These are phyloP conservation scores for Grammomys dolichurus DNA, from an alignment of 2,113 vertebrate species.

Conservation along the genomic window DNA sequence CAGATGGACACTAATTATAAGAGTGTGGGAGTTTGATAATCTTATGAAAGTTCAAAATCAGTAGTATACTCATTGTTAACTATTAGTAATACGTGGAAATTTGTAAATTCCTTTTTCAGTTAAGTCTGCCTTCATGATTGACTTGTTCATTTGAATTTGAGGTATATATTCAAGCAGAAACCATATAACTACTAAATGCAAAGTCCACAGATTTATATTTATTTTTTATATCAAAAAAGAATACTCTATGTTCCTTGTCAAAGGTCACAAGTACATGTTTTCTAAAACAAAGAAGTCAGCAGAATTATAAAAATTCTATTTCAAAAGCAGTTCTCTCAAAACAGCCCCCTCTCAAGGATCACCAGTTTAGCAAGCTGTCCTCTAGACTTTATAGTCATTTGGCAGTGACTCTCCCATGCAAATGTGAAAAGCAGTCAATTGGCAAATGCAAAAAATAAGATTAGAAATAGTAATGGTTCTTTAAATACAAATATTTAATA, in stretches of 20 bases:
- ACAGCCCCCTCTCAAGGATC: conserved; percentile 63
- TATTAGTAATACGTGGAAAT: neutral
- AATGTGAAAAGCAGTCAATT: neutral
- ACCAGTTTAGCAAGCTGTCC: conserved; percentile 41
- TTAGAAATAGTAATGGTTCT: neutral
- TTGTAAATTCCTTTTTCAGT: conserved; percentile 12
- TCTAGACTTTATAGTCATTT: neutral
- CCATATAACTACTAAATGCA: conserved; percentile 43
- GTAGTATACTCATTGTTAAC: neutral
- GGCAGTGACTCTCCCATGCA: neutral
- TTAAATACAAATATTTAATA: conserved; percentile 24
- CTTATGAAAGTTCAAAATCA: neutral
- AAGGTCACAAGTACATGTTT: conserved; percentile 69
- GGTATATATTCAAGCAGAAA: conserved; percentile 41
- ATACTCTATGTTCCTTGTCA: conserved; percentile 39
- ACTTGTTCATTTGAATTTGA: conserved; percentile 60
- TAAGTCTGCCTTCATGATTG: conserved; percentile 25
- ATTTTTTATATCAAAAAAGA: conserved; percentile 72
- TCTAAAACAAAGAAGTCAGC: conserved; percentile 66
- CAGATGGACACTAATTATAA: neutral
- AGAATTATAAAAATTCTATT: conserved; percentile 63
- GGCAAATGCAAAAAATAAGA: neutral
- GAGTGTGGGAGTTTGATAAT: neutral
- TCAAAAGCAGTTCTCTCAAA: conserved; percentile 74
- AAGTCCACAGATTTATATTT: conserved; percentile 46